A percentile compares a stretch with the other conserved stretches of the same genome.
phyloP scores from a whole-genome alignment of 1,140 invertebrate genomes.

The Scaptomyza pallida region DNA sequence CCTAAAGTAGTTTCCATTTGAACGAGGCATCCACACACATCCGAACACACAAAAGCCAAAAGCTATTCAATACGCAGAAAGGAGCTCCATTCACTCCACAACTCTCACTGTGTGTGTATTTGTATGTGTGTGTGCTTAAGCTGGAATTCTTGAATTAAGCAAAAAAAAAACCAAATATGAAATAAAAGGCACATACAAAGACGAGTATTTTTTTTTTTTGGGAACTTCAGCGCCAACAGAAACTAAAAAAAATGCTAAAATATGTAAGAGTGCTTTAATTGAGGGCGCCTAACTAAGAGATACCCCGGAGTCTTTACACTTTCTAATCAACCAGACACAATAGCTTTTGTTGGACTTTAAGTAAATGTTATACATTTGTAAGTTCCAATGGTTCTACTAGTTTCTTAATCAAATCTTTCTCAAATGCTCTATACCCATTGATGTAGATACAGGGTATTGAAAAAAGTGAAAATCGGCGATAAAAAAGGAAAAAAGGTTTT shows the following conservation, averaged over 20 bases:
- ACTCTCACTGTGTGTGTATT: conserved; percentile 10
- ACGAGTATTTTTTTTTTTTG: conserved; percentile 9
- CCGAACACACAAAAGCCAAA: background rate
- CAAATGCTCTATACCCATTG: too few species aligned
- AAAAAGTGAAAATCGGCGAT: background rate
- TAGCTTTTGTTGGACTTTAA: too few species aligned
- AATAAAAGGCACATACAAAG: conserved; percentile 12
- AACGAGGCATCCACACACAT: conserved; percentile 14
- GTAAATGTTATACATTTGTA: too few species aligned
- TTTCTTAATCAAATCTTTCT: too few species aligned
- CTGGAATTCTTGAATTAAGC: conserved; percentile 52
- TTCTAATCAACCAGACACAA: too few species aligned
- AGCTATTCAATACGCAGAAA: conserved; percentile 26
- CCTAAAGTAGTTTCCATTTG: conserved; percentile 37
- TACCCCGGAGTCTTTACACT: background rate
- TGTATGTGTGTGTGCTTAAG: conserved; percentile 20
- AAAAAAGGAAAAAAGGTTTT: background rate
- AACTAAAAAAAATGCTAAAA: background rate
- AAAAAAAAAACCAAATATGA: conserved; percentile 30
- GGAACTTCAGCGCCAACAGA: conserved; percentile 19
- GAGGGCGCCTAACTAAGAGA: background rate
- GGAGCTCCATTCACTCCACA: conserved; percentile 14
- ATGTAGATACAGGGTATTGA: background rate
- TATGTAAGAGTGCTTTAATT: background rate
- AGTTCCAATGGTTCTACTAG: too few species aligned